Conservation (phyloP, 1,140 invertebrate genomes). For the Sitophilus oryzae region DNA sequence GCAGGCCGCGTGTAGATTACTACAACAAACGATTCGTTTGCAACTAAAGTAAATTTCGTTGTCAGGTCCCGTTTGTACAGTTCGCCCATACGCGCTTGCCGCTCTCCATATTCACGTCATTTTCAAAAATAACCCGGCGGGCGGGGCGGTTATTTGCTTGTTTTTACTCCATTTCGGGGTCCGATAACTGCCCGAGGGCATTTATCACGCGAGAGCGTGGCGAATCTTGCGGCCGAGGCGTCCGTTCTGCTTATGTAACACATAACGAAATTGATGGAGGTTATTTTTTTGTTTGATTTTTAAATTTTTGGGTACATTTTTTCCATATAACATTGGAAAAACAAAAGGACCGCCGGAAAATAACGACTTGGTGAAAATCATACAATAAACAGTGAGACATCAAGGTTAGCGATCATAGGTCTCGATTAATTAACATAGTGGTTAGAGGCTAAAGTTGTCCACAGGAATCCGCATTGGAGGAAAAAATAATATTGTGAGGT, state of each 20-base stretch:
- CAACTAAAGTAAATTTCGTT: conserved; percentile 22
- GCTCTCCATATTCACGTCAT: conserved; percentile 20
- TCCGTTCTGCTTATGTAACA: background rate
- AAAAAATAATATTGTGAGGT: no score
- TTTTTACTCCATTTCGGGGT: conserved; percentile 10
- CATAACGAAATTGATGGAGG: background rate
- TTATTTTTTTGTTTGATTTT: no score
- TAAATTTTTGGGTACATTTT: no score
- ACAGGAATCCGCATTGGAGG: no score
- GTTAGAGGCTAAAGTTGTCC: no score
- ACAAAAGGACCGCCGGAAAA: no score
- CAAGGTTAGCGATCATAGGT: no score
- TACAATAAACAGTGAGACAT: no score
- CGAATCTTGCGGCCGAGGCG: background rate
- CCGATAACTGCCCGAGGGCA: background rate
- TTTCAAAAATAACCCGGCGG: conserved; percentile 22
- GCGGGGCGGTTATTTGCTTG: conserved; percentile 18
- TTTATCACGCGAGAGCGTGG: background rate
- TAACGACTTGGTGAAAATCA: no score
- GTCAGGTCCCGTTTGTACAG: background rate
- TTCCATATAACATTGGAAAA: no score
- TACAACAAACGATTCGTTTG: conserved; percentile 24
- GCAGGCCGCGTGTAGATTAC: conserved; percentile 16
- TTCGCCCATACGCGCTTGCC: background rate
- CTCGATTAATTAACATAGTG: no score